A percentile compares a stretch with the other conserved stretches of the same genome.
Conservation (phyloP, 2,113 vertebrate genomes). For the Forbesichthys agassizii region DNA sequence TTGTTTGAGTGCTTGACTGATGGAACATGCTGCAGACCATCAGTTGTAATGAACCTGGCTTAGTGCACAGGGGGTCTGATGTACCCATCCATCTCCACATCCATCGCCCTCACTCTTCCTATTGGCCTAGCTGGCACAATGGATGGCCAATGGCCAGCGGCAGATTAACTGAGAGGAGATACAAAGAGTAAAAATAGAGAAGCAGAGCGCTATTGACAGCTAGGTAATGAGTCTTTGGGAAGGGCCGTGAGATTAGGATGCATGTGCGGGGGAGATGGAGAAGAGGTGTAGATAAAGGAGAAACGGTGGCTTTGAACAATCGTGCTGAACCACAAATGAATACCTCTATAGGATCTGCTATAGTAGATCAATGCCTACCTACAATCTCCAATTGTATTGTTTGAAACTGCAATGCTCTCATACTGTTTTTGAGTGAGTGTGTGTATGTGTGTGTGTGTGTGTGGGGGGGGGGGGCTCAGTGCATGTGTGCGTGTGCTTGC, state of each 20-base stretch:
- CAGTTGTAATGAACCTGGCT: slow-evolving; percentile 25
- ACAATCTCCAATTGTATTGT: slow-evolving; percentile 10
- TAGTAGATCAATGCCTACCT: slow-evolving; percentile 22
- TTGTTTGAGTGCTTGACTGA: neutral
- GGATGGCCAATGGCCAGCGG: slow-evolving; percentile 11
- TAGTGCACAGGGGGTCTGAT: neutral
- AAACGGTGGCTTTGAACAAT: neutral
- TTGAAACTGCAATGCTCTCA: slow-evolving; percentile 3
- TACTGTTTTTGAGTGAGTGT: neutral
- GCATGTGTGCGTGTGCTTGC: neutral
- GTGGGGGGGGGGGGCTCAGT: neutral
- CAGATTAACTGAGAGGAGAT: slow-evolving; percentile 12
- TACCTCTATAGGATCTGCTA: slow-evolving; percentile 14
- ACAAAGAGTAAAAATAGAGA: slow-evolving; percentile 19
- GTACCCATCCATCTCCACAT: slow-evolving; percentile 7
- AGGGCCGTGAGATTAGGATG: neutral
- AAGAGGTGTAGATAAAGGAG: neutral
- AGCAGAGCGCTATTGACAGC: neutral
- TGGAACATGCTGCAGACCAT: no score
- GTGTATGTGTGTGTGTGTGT: slow-evolving; percentile 2
- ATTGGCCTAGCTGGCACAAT: neutral
- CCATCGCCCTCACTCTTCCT: neutral
- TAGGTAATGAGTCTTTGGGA: slow-evolving; percentile 16
- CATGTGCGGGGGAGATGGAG: neutral
- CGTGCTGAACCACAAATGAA: slow-evolving; percentile 10